These are phyloP conservation scores for Brachionichthys hirsutus DNA, from an alignment of 2,113 vertebrate genomes.

Conservation along the genomic window DNA sequence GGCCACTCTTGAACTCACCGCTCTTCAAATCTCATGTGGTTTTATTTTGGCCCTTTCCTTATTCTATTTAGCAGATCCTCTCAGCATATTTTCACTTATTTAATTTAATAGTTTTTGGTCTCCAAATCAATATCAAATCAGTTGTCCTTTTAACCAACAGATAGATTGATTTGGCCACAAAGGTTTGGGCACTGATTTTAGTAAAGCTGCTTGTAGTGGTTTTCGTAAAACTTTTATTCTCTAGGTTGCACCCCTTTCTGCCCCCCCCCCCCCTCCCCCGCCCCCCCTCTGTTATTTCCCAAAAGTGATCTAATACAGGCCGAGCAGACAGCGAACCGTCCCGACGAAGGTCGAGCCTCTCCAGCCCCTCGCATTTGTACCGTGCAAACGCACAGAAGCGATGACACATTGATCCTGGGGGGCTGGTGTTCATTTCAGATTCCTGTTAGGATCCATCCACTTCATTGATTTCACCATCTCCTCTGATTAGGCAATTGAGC, in stretches of 20 bases:
- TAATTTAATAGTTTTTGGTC: conserved; percentile 45
- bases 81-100: conserved; percentile 13
- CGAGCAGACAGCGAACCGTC: conserved; percentile 31
- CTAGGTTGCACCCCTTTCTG: conserved; percentile 42
- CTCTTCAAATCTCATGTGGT: conserved; percentile 49
- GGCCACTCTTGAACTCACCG: conserved; percentile 27
- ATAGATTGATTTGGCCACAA: conserved; percentile 44
- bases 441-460: conserved; percentile 79
- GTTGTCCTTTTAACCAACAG: conserved; percentile 27
- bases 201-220: conserved; percentile 46
- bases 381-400: conserved; percentile 31
- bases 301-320: conserved; percentile 48
- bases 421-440: conserved; percentile 80
- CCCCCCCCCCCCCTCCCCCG: not conserved
- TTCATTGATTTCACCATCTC: conserved; percentile 80
- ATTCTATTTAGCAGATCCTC: conserved; percentile 45
- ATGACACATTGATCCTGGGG: conserved; percentile 69
- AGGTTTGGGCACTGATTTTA: conserved; percentile 33
- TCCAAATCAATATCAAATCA: conserved; percentile 60
- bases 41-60: conserved; percentile 39
- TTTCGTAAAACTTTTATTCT: conserved; percentile 37
- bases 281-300: conserved; percentile 39
- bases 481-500: conserved; percentile 80
- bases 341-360: conserved; percentile 59
- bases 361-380: conserved; percentile 24